phyloP scores from a whole-genome alignment of 2,113 vertebrate species.

The Gobio gobio region DNA sequence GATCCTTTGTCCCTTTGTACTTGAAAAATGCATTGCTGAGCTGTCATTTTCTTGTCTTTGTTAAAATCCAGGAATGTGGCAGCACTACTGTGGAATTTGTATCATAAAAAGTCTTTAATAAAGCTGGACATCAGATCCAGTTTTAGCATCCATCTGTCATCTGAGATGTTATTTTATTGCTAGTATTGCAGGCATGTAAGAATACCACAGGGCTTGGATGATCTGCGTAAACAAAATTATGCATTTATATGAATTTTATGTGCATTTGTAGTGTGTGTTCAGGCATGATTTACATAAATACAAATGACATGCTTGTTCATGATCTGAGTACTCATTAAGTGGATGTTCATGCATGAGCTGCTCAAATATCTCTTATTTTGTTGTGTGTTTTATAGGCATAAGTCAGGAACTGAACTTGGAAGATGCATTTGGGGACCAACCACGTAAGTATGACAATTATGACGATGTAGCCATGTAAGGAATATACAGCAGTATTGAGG shows the following conservation, averaged over 20 bases:
- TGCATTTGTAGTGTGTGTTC: neutral
- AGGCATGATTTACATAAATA: neutral
- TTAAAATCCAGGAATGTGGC: constrained; percentile 36
- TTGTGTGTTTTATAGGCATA: constrained; percentile 58
- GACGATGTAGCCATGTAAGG: constrained; percentile 39
- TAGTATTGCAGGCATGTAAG: neutral
- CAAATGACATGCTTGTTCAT: neutral
- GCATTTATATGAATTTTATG: neutral
- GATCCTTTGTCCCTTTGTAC: constrained; percentile 42
- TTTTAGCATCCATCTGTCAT: neutral
- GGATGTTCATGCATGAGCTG: too few species aligned
- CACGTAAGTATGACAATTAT: neutral
- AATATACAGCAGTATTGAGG: neutral
- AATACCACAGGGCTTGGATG: neutral
- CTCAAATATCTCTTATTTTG: neutral
- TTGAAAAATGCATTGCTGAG: constrained; percentile 31
- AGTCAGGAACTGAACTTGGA: constrained; percentile 54
- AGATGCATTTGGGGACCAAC: constrained; percentile 34
- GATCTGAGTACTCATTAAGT: neutral
- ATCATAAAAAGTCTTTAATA: neutral
- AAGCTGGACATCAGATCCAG: neutral
- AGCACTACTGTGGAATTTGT: constrained; percentile 22
- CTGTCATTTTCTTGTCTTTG: constrained; percentile 32
- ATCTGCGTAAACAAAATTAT: neutral
- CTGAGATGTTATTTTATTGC: neutral